These are phyloP conservation scores for Oxyura jamaicensis DNA, from an alignment of 2,113 vertebrate genomes.

Conservation along the genomic window DNA sequence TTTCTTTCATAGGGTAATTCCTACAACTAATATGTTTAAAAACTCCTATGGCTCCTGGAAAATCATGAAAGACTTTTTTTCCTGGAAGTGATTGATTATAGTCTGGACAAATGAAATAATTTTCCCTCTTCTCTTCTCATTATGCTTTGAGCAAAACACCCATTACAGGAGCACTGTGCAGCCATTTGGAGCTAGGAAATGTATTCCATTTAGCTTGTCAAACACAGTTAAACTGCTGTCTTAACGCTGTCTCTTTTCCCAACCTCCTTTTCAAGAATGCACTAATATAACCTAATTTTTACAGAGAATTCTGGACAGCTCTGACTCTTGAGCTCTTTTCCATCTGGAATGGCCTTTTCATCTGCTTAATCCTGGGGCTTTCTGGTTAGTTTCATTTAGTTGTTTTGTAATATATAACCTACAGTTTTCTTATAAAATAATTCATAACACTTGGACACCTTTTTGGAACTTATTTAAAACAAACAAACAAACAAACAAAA, in stretches of 20 bases:
- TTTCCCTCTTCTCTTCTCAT: conserved; percentile 22
- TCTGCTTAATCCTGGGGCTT: conserved; percentile 1
- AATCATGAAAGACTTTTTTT: conserved; percentile 31
- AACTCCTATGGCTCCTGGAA: conserved; percentile 13
- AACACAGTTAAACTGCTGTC: conserved; percentile 35
- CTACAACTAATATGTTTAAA: not conserved
- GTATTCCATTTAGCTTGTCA: conserved; percentile 59
- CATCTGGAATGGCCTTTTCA: conserved; percentile 30
- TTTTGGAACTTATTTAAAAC: not conserved
- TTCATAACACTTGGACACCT: conserved; percentile 5
- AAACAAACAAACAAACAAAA: not conserved
- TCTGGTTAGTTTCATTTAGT: conserved; percentile 12
- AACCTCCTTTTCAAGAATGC: conserved; percentile 28
- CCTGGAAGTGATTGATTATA: conserved; percentile 53
- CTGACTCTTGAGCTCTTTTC: conserved; percentile 29
- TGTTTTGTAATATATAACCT: conserved; percentile 23
- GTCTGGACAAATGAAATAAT: conserved; percentile 46
- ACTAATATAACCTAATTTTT: conserved; percentile 42
- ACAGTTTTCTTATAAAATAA: conserved; percentile 11
- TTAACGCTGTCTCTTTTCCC: conserved; percentile 36
- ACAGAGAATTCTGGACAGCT: conserved; percentile 35
- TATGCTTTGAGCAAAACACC: conserved; percentile 41
- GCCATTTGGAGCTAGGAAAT: conserved; percentile 42
- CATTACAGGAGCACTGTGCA: conserved; percentile 18
- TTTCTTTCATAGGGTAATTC: conserved; percentile 2